Evolutionary conservation across 2,888 invertebrate genomes (phyloP), one percentile per base, ranked within the genome.

Genomic region (Branchellion lobata): DNA sequence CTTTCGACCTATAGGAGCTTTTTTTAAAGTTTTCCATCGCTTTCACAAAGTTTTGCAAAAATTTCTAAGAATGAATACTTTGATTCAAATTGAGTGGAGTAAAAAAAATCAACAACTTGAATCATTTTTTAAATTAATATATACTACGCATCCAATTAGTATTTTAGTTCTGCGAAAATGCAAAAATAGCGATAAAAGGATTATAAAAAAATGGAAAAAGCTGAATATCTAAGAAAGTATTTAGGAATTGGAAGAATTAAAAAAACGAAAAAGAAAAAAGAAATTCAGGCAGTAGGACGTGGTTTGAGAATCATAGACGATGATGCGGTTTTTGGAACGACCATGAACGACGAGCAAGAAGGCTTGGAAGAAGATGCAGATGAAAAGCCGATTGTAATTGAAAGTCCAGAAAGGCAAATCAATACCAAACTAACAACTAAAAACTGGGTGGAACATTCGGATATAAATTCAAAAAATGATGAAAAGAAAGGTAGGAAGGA

Each of bases 221-320:
- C 77, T n/a, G 65, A 77, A 31, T 77, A 77, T 65, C 34, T 77
- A 34, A 77, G 53, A 36, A 47, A 53, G 11, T 77, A 77, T 77
- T 65, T 77, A 18, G 21, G 57, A 27, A 65, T 51, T 24, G 33
- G 34, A 36, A 33, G 33, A 53, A 47, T 51, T 1, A 34, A 31
- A n/a, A 77, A 24, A 29, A 5, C 31, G 5, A 34, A 36, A 18
- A 77, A 77, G 53, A 77, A 65, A 29, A 77, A 34, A 65, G 61
- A 77, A 57, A 31, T n/a, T 14, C 24, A 3, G 34, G 33, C 21
- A 65, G 61, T 24, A 27, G 57, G 1, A 8, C 33, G 73, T 27
- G 73, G 73, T 29, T 33, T 73, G 47, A 73, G 33, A 34, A 65
- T 77, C 14, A 77, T 77, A 24, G 77, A 77, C n/a, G 77, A 77